Percentiles rank a stretch among this genome's conserved stretches.
phyloP scores from a whole-genome alignment of 1,140 invertebrate genomes.

The Brachionus koreanus region DNA sequence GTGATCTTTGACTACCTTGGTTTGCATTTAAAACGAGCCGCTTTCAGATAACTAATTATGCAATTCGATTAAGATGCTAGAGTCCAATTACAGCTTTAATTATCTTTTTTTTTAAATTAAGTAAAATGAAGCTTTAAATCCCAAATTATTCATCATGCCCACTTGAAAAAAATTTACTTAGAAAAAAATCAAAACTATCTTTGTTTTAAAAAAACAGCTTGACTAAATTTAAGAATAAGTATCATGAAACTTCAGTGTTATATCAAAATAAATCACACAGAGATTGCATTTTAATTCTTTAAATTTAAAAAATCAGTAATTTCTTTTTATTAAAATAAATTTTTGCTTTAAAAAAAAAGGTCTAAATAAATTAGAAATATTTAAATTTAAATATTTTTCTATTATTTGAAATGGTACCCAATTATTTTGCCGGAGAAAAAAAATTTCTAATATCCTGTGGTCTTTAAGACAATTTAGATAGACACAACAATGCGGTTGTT shows the following conservation, averaged over 20 bases:
- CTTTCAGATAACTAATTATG: background rate
- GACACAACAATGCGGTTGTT: background rate
- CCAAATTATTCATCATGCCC: background rate
- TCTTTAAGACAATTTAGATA: background rate
- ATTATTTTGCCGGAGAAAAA: background rate
- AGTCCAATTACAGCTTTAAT: slow-evolving; percentile 14
- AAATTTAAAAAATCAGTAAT: too few relatives aligned
- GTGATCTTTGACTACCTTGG: background rate
- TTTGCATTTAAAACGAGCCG: background rate
- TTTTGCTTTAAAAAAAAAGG: background rate
- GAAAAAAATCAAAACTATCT: background rate
- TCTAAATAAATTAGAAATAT: background rate
- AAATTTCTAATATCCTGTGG: background rate
- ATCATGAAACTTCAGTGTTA: too few relatives aligned
- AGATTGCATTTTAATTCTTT: too few relatives aligned
- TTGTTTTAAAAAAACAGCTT: too few relatives aligned
- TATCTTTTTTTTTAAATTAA: background rate
- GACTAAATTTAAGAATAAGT: too few relatives aligned
- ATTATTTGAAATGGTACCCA: background rate
- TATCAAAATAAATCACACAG: too few relatives aligned
- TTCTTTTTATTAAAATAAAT: too few relatives aligned
- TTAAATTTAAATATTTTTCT: background rate
- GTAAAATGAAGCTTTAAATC: background rate
- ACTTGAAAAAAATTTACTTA: background rate
- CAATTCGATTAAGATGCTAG: background rate